These are phyloP conservation scores for Pygmarrhopalites habei DNA, from an alignment of 1,140 invertebrate genomes.

Conservation along the genomic window DNA sequence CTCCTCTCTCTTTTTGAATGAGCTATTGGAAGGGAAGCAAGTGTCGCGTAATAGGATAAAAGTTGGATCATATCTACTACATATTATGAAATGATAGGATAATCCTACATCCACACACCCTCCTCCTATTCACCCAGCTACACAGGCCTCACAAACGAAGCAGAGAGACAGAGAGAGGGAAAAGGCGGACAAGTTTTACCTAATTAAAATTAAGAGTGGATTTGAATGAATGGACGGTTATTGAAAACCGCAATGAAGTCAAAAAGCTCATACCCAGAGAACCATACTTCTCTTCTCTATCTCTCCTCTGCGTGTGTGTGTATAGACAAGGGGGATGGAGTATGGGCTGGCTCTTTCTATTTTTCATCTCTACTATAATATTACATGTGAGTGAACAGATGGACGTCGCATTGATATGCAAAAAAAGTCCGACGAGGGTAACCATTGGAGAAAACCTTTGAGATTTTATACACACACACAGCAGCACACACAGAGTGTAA, in stretches of 20 bases:
- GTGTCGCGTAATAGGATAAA: slow-evolving; percentile 7
- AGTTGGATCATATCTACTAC: neutral
- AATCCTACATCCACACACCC: neutral
- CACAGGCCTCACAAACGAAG: neutral
- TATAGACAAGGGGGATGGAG: too few relatives aligned
- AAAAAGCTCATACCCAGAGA: neutral
- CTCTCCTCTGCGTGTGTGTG: neutral
- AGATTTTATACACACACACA: too few relatives aligned
- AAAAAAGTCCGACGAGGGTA: slow-evolving; percentile 15
- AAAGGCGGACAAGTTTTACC: neutral
- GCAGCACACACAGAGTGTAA: too few relatives aligned
- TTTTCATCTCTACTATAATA: too few relatives aligned
- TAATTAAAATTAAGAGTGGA: slow-evolving; percentile 11
- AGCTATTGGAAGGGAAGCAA: slow-evolving; percentile 4
- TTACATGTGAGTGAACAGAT: slow-evolving; percentile 32
- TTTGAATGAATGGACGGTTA: slow-evolving; percentile 10
- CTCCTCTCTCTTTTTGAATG: neutral
- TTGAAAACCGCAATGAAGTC: slow-evolving; percentile 28
- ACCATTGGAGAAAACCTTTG: too few relatives aligned
- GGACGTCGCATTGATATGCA: slow-evolving; percentile 38
- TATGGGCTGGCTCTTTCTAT: too few relatives aligned
- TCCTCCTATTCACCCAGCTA: too few relatives aligned
- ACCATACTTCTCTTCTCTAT: neutral
- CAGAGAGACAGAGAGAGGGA: neutral
- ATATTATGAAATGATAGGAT: neutral